A percentile compares a stretch with the other conserved stretches of the same genome.
Conservation (phyloP, 2,797 vertebrate species). For the Myiothlypis chrysogaster region DNA sequence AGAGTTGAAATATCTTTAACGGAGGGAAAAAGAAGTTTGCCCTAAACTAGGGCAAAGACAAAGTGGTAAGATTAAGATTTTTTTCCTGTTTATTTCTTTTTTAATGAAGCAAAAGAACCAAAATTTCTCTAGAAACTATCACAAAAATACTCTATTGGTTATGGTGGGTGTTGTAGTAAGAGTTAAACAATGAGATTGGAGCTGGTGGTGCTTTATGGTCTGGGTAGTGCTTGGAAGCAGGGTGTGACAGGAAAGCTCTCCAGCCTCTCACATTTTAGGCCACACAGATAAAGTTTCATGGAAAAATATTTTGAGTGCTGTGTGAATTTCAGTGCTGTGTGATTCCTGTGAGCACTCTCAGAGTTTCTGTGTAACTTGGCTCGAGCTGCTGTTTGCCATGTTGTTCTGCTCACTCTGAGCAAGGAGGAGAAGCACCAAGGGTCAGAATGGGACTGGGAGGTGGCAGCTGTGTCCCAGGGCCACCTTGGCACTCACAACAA, state of each 20-base stretch:
- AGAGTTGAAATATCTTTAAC: background rate
- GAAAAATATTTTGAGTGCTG: background rate
- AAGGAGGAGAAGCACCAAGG: background rate
- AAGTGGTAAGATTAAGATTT: background rate
- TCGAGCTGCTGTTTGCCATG: background rate
- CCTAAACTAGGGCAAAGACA: background rate
- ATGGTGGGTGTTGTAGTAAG: background rate
- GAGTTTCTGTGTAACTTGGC: background rate
- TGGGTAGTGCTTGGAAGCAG: background rate
- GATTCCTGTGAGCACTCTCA: background rate
- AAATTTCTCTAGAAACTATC: background rate
- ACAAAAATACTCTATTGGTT: fast-evolving
- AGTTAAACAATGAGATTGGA: background rate
- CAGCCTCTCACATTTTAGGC: background rate
- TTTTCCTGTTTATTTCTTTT: background rate
- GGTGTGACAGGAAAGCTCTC: background rate
- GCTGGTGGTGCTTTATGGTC: background rate
- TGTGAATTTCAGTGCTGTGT: background rate
- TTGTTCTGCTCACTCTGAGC: background rate
- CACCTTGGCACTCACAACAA: fast-evolving
- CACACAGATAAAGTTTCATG: background rate
- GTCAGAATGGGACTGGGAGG: fast-evolving
- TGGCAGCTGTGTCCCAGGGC: fast-evolving
- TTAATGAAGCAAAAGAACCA: background rate
- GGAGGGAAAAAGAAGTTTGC: background rate